Base-by-base conservation (phyloP, 2,113 vertebrate genomes). In the Xenopus tropicalis region DNA sequence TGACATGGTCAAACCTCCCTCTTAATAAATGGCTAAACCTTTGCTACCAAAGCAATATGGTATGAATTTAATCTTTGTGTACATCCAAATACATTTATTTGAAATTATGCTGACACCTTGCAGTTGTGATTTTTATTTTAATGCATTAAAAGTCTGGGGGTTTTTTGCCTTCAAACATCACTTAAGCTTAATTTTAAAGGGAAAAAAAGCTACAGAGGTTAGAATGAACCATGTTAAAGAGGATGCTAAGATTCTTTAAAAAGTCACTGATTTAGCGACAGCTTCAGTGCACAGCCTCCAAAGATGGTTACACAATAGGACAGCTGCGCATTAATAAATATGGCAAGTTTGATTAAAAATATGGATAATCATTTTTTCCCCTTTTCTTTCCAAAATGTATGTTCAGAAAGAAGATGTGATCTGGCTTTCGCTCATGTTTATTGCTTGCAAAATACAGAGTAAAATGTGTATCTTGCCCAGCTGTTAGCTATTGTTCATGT, bases 301-400 rank as follows among this genome's bases (percentile, higher is more conserved):
- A 77, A 74, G 83, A 82, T 83, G 76, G 72, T 74, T 81, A 79
- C 83, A 92, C 90, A 91, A 92, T 90, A 82, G 86, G 82, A 87
- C 91, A 92, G 88, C 90, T 92, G 90, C 88, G 88, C 89, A 89
- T 91, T 91, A 91, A 92, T 93, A 91, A 91, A 92, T 91, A 91
- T 91, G 88, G 89, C 91, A 93, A 90, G 90, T 93, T 91, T 92
- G 89, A 91, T 92, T 89, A 89, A 89, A 92, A 92, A 92, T 91
- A 92, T 92, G 91, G 85, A 92, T 91, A 84, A 88, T 88, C 87
- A 89, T 90, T 89, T 88, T 87, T 80, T 77, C 81, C 81, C 79
- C 42, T 59, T 63, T 64, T 42, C 79, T 79, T 80, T 81, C 89
- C 81, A 84, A 84, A 85, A 87, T 87, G 88, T 89, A 78, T 87